Conservation (phyloP, 2,888 invertebrate genomes). For the Temnothorax rugatulus region DNA sequence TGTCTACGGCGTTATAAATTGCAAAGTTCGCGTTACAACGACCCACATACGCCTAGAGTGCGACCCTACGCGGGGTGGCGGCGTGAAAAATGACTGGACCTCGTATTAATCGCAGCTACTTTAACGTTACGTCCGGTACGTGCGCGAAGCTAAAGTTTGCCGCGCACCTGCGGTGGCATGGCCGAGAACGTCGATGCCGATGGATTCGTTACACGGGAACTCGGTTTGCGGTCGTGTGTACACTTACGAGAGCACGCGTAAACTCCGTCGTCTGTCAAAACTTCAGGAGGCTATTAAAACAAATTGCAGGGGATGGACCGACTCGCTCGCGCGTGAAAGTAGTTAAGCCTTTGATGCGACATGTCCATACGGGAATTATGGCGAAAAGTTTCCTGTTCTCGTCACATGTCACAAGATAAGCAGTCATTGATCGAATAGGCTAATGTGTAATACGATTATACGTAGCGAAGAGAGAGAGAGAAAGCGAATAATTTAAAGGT, state of each 20-base stretch:
- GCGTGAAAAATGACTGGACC: slow-evolving; percentile 76
- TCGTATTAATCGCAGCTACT: slow-evolving; percentile 78
- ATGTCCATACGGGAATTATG: background rate
- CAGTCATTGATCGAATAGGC: background rate
- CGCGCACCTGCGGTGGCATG: slow-evolving; percentile 57
- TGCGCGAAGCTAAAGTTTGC: slow-evolving; percentile 72
- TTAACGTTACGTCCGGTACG: slow-evolving; percentile 77
- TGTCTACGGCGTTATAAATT: slow-evolving; percentile 37
- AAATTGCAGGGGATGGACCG: slow-evolving; percentile 42
- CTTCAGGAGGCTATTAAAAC: slow-evolving; percentile 56
- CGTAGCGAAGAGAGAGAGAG: background rate
- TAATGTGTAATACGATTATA: background rate
- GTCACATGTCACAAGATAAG: slow-evolving; percentile 4
- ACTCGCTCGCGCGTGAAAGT: slow-evolving; percentile 5
- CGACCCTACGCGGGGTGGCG: slow-evolving; percentile 31
- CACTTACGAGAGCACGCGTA: slow-evolving; percentile 55
- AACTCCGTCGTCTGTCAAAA: slow-evolving; percentile 58
- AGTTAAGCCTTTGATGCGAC: slow-evolving; percentile 30
- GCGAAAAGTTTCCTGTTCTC: background rate
- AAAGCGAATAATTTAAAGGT: background rate
- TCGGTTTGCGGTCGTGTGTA: slow-evolving; percentile 67
- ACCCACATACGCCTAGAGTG: background rate
- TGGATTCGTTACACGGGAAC: slow-evolving; percentile 74
- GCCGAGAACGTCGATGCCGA: slow-evolving; percentile 68
- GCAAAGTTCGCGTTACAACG: slow-evolving; percentile 46